A percentile compares a stretch with the other conserved stretches of the same genome.
Conservation (phyloP, 2,113 vertebrate species). For the Lanius ludovicianus region DNA sequence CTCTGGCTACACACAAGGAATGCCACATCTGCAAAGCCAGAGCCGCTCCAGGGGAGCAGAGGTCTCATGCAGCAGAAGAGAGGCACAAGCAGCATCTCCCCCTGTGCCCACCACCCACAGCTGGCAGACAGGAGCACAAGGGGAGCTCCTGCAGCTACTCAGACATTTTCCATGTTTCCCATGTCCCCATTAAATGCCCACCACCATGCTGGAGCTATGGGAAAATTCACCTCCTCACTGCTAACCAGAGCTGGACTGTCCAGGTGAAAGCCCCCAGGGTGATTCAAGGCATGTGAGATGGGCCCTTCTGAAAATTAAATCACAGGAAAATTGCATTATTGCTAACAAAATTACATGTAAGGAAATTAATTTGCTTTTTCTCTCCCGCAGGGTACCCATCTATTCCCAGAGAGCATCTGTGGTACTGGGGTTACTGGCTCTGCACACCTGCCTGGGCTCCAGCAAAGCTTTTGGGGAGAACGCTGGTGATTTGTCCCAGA, state of each 20-base stretch:
- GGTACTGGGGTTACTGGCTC: rapidly evolving
- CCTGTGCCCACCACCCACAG: not conserved
- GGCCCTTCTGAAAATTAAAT: not conserved
- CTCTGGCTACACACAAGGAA: not conserved
- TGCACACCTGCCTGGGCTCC: not conserved
- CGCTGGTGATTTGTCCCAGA: not conserved
- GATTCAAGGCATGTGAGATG: not conserved
- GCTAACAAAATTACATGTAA: not conserved
- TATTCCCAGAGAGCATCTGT: not conserved
- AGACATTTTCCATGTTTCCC: not conserved
- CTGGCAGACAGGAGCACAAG: not conserved
- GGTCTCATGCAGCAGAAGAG: not conserved
- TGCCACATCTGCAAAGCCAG: not conserved
- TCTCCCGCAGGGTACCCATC: not conserved
- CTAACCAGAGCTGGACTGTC: not conserved
- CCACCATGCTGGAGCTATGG: rapidly evolving
- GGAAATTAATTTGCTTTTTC: not conserved
- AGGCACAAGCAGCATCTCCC: rapidly evolving
- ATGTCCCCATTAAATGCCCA: not conserved
- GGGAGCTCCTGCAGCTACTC: not conserved
- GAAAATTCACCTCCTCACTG: not conserved
- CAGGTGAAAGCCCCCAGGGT: not conserved
- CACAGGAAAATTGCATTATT: not conserved
- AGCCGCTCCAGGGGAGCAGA: not conserved
- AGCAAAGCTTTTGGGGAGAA: not conserved